Evolutionary conservation across 2,888 invertebrate genomes (phyloP), one percentile per base, ranked within the genome.

Genomic region (Brassicogethes aeneus): DNA sequence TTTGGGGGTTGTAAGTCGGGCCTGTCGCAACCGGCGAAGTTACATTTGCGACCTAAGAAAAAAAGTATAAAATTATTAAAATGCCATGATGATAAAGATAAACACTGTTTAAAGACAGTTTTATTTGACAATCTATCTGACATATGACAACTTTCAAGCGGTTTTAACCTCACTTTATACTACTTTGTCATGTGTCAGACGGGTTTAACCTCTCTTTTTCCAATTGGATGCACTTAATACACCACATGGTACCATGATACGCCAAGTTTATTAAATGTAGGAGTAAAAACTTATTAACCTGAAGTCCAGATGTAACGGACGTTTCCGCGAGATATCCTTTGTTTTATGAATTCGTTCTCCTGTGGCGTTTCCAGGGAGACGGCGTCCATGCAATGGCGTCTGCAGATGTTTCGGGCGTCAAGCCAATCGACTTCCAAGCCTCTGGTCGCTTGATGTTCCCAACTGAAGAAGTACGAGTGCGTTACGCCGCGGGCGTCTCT

Each of bases 401-500:
- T 80, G 70, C 92, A 92, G 60, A 90, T 89, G 69, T 92, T 92
- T 53, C 92, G 78, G 17, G 91, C 82, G 64, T 91, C 91, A 39
- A 92, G 70, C 91, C 91, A 91, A 64, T 91, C 90, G 2, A 91
- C 90, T 69, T 90, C 89, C 48, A 88, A 70, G 55, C 73, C 82
- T 37, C 60, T 51, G 5, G 89, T 90, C 2, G 89, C 85, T 36
- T 76, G 76, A 63, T 90, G 89, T 56, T 89, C 88, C 89, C 89
- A 89, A 63, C 89, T 89, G 80, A 91, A 91, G 83, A 91, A 92
- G 72, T 92, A 92, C 15, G 90, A 87, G 65, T 91, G 91, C 3
- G 85, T 80, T 16, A 90, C 87, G 34, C 90, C 90, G 41, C 90
- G 76, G 8, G 85, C 89, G 65, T 91, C 91, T 53, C 89, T 80